These are phyloP conservation scores for Anthopleura sola DNA, from an alignment of 64 coral and sea anemone species.

Conservation along the genomic window DNA sequence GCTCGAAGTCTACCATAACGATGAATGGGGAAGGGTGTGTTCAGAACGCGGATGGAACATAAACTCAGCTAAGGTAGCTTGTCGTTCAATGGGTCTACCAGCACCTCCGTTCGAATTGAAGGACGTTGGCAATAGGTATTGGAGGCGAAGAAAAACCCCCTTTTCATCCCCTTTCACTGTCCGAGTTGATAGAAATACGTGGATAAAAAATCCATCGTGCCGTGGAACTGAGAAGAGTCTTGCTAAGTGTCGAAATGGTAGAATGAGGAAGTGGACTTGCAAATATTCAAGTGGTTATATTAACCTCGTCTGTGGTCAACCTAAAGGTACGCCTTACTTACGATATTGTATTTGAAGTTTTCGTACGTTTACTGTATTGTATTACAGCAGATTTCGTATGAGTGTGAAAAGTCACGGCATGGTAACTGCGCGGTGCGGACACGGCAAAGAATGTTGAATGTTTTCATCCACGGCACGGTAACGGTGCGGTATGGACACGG, in stretches of 20 bases:
- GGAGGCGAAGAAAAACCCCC: neutral
- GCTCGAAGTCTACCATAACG: neutral
- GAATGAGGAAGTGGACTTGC: neutral
- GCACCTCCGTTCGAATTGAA: neutral
- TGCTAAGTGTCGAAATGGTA: neutral
- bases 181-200: neutral
- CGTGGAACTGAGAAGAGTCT: neutral
- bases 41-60: neutral
- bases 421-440: too few species aligned
- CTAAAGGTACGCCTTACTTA: neutral
- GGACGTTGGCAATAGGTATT: neutral
- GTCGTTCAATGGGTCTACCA: neutral
- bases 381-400: too few species aligned
- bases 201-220: neutral
- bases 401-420: too few species aligned
- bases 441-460: too few species aligned
- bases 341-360: too few species aligned
- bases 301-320: neutral
- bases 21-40: neutral
- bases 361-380: too few species aligned
- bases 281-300: neutral
- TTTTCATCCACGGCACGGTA: too few species aligned
- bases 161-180: neutral
- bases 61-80: neutral
- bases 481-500: too few species aligned